Percentiles rank a stretch among this genome's conserved stretches.
These are phyloP conservation scores for Tortricodes alternella DNA, from an alignment of 2,888 invertebrate species.

Conservation along the genomic window DNA sequence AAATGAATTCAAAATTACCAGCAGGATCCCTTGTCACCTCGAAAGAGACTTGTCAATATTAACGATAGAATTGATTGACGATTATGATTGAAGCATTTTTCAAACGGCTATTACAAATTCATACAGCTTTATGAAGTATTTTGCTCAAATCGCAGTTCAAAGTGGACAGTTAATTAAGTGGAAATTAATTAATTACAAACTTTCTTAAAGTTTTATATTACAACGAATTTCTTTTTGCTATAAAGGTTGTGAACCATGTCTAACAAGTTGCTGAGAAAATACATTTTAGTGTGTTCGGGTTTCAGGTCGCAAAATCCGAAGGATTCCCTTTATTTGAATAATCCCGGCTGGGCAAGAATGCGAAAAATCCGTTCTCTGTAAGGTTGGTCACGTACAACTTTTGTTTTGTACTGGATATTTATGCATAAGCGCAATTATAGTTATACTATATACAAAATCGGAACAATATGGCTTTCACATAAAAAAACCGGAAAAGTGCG, in stretches of 20 bases:
- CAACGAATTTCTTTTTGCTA: too few relatives aligned
- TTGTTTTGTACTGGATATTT: slow-evolving; percentile 14
- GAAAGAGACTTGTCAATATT: neutral
- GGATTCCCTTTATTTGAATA: slow-evolving; percentile 53
- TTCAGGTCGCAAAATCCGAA: slow-evolving; percentile 20
- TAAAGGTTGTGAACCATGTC: too few relatives aligned
- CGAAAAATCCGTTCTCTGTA: slow-evolving; percentile 49
- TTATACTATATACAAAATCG: neutral
- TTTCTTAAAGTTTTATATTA: too few relatives aligned
- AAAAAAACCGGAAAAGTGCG: too few relatives aligned
- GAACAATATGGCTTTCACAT: neutral
- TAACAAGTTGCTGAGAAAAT: neutral
- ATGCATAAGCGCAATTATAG: neutral
- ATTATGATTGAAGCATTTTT: neutral
- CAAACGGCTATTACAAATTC: too few relatives aligned
- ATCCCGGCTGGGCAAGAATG: slow-evolving; percentile 49
- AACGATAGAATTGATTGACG: neutral
- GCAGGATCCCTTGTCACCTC: slow-evolving; percentile 1
- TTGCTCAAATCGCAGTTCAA: too few relatives aligned
- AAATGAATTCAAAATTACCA: slow-evolving; percentile 27
- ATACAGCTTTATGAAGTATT: too few relatives aligned
- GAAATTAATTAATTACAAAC: too few relatives aligned
- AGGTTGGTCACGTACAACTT: slow-evolving; percentile 50
- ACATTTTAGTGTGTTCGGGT: neutral
- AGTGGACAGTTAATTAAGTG: too few relatives aligned